Conservation (phyloP, 2,797 vertebrate genomes). For the Morelia viridis region DNA sequence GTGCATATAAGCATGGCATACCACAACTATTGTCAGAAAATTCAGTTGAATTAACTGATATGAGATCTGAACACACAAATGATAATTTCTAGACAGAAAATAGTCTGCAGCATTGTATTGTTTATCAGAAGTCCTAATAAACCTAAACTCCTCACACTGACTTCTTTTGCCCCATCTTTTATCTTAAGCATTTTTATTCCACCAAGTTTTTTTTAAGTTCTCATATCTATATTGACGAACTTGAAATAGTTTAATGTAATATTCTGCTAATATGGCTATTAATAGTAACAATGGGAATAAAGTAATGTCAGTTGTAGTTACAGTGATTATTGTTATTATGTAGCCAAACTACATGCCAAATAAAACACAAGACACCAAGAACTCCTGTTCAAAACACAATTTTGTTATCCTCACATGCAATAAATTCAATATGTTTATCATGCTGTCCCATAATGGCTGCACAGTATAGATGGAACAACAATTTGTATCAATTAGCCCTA, state of each 20-base stretch:
- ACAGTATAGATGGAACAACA: constrained; percentile 73
- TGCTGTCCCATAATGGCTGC: constrained; percentile 72
- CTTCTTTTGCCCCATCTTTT: not conserved
- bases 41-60: not conserved
- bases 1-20: not conserved
- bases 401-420: not conserved
- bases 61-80: not conserved
- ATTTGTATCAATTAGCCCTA: constrained; percentile 72
- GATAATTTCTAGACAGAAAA: not conserved
- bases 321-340: not conserved
- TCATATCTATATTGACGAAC: not conserved
- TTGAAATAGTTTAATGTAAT: not conserved
- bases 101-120: not conserved
- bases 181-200: not conserved
- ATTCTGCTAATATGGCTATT: not conserved
- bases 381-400: not conserved
- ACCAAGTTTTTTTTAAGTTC: not conserved
- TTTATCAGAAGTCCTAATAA: not conserved
- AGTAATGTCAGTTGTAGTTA: not conserved
- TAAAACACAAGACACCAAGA: not conserved
- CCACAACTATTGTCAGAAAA: not conserved
- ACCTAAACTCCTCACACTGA: not conserved
- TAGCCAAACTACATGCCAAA: not conserved
- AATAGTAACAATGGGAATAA: not conserved
- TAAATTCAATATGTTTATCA: constrained; percentile 68